These are phyloP conservation scores for Haemorhous mexicanus DNA, from an alignment of 2,113 vertebrate genomes.

Conservation along the genomic window DNA sequence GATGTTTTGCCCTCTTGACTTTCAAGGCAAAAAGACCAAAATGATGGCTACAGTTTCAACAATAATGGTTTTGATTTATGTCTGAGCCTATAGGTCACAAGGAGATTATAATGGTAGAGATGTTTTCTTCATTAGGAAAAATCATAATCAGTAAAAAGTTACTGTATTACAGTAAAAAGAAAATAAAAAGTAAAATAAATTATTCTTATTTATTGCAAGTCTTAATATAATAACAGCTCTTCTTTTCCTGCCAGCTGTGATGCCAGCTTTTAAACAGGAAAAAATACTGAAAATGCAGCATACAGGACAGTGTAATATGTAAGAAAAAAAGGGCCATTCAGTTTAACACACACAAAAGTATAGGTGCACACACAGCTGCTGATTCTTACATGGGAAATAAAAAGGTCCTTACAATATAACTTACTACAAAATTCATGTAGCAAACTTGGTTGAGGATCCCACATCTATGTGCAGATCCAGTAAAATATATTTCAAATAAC, in stretches of 20 bases:
- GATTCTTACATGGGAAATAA: conserved; percentile 39
- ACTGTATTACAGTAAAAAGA: neutral
- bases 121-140: neutral
- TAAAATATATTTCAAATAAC: neutral
- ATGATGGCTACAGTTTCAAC: neutral
- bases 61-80: neutral
- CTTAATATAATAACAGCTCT: neutral
- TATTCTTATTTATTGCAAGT: neutral
- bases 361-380: neutral
- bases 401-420: conserved; percentile 16
- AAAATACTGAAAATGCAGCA: neutral
- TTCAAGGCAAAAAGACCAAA: conserved; percentile 11
- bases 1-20: neutral
- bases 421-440: conserved; percentile 11
- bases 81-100: neutral
- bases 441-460: neutral
- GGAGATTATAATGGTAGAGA: neutral
- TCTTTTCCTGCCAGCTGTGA: neutral
- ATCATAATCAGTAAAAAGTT: neutral
- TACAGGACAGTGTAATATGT: neutral
- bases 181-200: neutral
- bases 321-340: neutral
- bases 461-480: neutral
- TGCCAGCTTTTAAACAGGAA: neutral
- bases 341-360: neutral